Conservation (phyloP, 1,140 invertebrate genomes). For the Trypoxylus dichotomus region DNA sequence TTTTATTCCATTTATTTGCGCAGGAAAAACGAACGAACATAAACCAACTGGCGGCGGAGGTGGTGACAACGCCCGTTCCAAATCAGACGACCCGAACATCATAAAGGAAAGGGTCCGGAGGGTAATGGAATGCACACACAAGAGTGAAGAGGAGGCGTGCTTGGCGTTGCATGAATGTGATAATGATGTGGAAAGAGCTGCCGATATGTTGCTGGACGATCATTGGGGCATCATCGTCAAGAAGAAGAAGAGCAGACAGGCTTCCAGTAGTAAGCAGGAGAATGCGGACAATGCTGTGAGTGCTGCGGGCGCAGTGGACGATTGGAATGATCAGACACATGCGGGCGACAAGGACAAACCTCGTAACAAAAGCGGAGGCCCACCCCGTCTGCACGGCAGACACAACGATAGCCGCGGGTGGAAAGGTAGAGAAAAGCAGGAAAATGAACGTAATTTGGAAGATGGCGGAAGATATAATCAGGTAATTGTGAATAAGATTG, state of each 20-base stretch:
- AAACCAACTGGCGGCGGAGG: slow-evolving; percentile 38
- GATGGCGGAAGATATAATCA: slow-evolving; percentile 40
- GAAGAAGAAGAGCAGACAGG: slow-evolving; percentile 80
- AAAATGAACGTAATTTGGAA: slow-evolving; percentile 50
- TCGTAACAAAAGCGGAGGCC: slow-evolving; percentile 50
- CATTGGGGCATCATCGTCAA: slow-evolving; percentile 77
- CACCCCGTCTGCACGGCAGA: slow-evolving; percentile 43
- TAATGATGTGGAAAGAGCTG: slow-evolving; percentile 74
- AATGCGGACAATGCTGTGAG: slow-evolving; percentile 50
- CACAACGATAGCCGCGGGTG: slow-evolving; percentile 47
- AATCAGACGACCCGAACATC: slow-evolving; percentile 43
- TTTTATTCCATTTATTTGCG: neutral
- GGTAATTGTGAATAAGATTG: slow-evolving; percentile 35
- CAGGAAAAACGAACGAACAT: slow-evolving; percentile 48
- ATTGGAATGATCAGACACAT: slow-evolving; percentile 53
- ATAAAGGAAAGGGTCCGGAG: slow-evolving; percentile 70
- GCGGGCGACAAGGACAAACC: slow-evolving; percentile 49
- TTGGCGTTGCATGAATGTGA: slow-evolving; percentile 82
- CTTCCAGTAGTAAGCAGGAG: slow-evolving; percentile 49
- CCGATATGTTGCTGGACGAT: slow-evolving; percentile 75
- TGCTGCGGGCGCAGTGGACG: slow-evolving; percentile 46
- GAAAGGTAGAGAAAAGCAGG: slow-evolving; percentile 51
- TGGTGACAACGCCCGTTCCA: slow-evolving; percentile 38
- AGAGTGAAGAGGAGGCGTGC: slow-evolving; percentile 79
- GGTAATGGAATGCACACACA: slow-evolving; percentile 78